These are phyloP conservation scores for Fukomys damarensis DNA, from an alignment of 2,113 vertebrate genomes.

Conservation along the genomic window DNA sequence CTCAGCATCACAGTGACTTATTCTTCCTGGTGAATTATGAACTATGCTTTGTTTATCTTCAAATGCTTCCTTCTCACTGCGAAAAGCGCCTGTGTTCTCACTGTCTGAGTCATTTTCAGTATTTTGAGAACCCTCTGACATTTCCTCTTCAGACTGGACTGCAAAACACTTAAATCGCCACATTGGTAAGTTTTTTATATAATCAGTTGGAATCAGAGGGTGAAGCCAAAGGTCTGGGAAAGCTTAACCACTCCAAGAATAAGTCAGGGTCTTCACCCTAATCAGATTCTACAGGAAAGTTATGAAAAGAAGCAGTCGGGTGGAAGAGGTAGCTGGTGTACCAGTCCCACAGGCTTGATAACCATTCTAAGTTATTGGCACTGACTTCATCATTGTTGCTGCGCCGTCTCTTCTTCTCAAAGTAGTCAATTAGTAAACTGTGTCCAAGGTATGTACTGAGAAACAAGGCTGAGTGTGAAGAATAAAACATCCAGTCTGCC, in stretches of 20 bases:
- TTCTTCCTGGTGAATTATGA: conserved; percentile 64
- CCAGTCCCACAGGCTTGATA: conserved; percentile 99
- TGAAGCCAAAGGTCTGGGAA: conserved; percentile 98
- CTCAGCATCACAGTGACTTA: conserved; percentile 41
- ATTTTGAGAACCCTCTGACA: conserved; percentile 84
- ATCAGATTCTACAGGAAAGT: conserved; percentile 93
- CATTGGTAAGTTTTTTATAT: conserved; percentile 94
- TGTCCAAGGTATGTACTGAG: conserved; percentile 96
- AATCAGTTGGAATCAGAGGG: conserved; percentile 95
- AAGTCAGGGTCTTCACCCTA: conserved; percentile 97
- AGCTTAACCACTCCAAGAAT: conserved; percentile 93
- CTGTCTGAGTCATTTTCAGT: conserved; percentile 87
- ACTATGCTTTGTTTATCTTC: conserved; percentile 79
- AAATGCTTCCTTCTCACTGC: conserved; percentile 68
- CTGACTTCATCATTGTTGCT: conserved; percentile 91
- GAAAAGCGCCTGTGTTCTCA: conserved; percentile 82
- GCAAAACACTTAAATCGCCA: conserved; percentile 91
- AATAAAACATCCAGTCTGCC: conserved; percentile 98
- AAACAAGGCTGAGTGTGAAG: conserved; percentile 97
- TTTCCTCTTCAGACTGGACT: conserved; percentile 79
- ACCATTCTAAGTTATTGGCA: conserved; percentile 96
- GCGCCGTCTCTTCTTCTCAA: conserved; percentile 96
- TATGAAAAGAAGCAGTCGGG: conserved; percentile 95
- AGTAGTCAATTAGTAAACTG: conserved; percentile 96
- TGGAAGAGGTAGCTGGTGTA: conserved; percentile 97